Base-by-base conservation (phyloP, 2,797 vertebrate genomes). In the Tapera naevia region DNA sequence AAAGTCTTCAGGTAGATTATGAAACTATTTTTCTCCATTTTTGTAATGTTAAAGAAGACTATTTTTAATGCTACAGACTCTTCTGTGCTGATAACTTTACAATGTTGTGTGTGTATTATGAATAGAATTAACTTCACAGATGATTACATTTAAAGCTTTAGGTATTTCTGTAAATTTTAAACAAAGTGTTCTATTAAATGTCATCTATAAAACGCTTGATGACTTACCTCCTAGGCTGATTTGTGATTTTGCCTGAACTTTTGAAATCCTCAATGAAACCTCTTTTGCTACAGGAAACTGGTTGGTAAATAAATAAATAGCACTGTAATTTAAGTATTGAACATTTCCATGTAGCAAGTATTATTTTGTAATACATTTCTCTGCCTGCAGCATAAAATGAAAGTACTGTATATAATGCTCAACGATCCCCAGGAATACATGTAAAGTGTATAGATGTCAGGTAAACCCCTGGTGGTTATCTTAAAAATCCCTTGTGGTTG, bases 121-220 rank as follows among this genome's bases (percentile, higher is more conserved):
- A 84, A 88, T 46, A 75, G 54, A 67, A 93, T 7, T 80, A 79
- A 76, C 19, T 74, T 80, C 54, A 65, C 46, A 73, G 80, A 82
- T 83, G 60, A 91, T 83, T 93, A 43, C 79, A 64, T 60, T 93
- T 92, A 67, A 80, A 86, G 30, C 21, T 73, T 80, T 70, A 92
- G 53, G 25, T 48, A 35, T 72, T 95, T 80, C 85, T 71, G 65
- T 80, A 81, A 88, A 81, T 84, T 91, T 86, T 72, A 93, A 94
- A 88, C 53, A 82, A 84, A 80, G 17, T 74, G 13, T 84, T 84
- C 58, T 96, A 61, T 89, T 95, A 95, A 93, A 88, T 65, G 13
- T 27, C 37, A 37, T 64, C 53, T 79, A 87, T 88, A 86, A 92
- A 96, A 88, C 80, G 18, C 30, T 76, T 88, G 69, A 62, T 69